Evolutionary conservation across 2,113 vertebrate species (phyloP), one percentile per base, ranked within the genome.

Genomic region (Asarcornis scutulata): DNA sequence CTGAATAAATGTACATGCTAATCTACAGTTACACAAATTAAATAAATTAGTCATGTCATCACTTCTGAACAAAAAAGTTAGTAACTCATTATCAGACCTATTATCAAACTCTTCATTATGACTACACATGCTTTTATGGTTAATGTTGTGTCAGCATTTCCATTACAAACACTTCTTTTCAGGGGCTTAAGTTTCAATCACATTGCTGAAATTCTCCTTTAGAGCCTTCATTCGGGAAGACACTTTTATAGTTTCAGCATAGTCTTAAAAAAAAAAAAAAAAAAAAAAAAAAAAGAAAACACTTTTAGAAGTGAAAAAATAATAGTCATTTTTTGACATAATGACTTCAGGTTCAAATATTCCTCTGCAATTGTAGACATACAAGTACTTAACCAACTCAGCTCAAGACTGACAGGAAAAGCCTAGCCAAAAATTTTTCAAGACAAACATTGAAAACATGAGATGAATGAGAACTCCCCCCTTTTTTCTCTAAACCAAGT

Each of bases 11-110:
- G 60, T 86, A 88, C 4, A 0, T 42, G 27, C 25, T 96, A 96
- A 95, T 86, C 64, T 89, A 76, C 7, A 32, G 44, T 50, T 95
- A 80, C 26, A 60, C 72, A 93, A 96, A 32, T 88, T 96, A 95
- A 91, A 97, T 93, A 95, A 95, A 96, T 93, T 76, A 92, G 44
- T 83, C n/a, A 91, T 38, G 15, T n/a, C 26, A 94, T 92, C 62
- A 82, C 36, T 87, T 89, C 46, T 69, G 62, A 68, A 96, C 81
- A 92, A 50, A 83, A 84, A 91, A 69, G 10, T 68, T 67, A 55
- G 9, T 32, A 95, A 75, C 12, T 84, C 55, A 86, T 94, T 86
- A 80, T 67, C 86, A 87, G 83, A 55, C 13, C 26, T 69, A 96
- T 94, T 95, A 89, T 67, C n/a, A 76, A 86, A 76, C 34, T 42